Evolutionary conservation across 2,888 invertebrate species (phyloP).

Genomic region (Tromatobia lineatoria): DNA sequence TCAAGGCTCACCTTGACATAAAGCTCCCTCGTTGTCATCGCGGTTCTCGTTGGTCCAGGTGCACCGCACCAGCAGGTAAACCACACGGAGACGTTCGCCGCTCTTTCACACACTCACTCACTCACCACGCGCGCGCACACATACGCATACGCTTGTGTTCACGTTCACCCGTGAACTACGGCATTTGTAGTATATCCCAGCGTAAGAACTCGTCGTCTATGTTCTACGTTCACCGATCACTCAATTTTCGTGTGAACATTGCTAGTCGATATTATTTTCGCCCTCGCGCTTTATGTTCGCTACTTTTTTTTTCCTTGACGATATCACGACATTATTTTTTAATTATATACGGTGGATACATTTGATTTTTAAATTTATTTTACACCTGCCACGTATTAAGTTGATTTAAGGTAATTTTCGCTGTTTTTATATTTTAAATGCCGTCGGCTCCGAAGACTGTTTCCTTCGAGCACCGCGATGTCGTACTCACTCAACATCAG

Average conservation of each 20-base stretch:
- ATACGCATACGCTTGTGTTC: slow-evolving; percentile 27
- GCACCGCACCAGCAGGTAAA: slow-evolving; percentile 61
- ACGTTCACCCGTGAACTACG: slow-evolving; percentile 56
- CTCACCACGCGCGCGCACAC: slow-evolving; percentile 19
- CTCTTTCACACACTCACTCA: slow-evolving; percentile 44
- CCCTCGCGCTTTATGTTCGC: not conserved
- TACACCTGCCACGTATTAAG: not conserved
- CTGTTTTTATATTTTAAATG: slow-evolving; percentile 18
- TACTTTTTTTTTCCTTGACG: not conserved
- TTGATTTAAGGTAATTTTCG: not conserved
- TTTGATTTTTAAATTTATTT: not conserved
- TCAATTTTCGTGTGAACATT: slow-evolving; percentile 45
- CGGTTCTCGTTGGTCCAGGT: slow-evolving; percentile 65
- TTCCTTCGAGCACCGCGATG: slow-evolving; percentile 68
- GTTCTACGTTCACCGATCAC: slow-evolving; percentile 42
- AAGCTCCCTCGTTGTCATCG: slow-evolving; percentile 84
- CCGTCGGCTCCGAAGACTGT: slow-evolving; percentile 40
- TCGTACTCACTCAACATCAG: slow-evolving; percentile 73
- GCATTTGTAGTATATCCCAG: slow-evolving; percentile 61
- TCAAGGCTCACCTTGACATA: slow-evolving; percentile 82
- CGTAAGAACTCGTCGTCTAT: slow-evolving; percentile 16
- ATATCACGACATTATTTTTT: slow-evolving; percentile 18
- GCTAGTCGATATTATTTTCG: not conserved
- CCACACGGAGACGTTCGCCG: slow-evolving; percentile 46
- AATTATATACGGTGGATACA: not conserved